Conservation (phyloP, 2,888 invertebrate genomes). For the Macrophya annulata region DNA sequence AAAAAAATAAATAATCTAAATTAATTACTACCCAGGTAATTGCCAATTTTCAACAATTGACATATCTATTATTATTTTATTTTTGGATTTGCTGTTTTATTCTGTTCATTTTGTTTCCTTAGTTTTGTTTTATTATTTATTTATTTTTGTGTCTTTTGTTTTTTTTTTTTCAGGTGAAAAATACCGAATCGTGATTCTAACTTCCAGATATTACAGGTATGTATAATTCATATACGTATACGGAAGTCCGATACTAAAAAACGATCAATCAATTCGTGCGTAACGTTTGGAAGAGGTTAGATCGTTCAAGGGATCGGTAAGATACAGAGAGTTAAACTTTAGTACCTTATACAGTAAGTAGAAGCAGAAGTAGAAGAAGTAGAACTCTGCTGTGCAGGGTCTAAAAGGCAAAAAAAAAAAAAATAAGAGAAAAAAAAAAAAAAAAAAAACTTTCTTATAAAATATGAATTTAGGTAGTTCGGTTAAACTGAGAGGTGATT, state of each 20-base stretch:
- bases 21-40: slow-evolving; percentile 20
- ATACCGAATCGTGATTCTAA: not conserved
- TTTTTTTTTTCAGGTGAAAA: not conserved
- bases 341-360: not conserved
- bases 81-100: not conserved
- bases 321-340: slow-evolving; percentile 1
- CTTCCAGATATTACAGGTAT: not conserved
- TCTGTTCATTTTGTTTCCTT: too few relatives aligned
- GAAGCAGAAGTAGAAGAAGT: not conserved
- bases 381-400: not conserved
- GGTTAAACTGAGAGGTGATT: slow-evolving; percentile 31
- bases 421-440: too few relatives aligned
- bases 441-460: slow-evolving; percentile 1
- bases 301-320: slow-evolving; percentile 1
- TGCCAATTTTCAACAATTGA: not conserved
- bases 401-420: not conserved
- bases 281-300: not conserved
- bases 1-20: not conserved
- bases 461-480: slow-evolving; percentile 34
- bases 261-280: slow-evolving; percentile 12
- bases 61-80: not conserved
- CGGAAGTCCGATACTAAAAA: not conserved
- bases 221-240: not conserved
- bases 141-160: not conserved
- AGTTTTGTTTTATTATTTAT: too few relatives aligned